Base-by-base conservation (phyloP, 2,797 vertebrate genomes). In the Pitangus sulphuratus region DNA sequence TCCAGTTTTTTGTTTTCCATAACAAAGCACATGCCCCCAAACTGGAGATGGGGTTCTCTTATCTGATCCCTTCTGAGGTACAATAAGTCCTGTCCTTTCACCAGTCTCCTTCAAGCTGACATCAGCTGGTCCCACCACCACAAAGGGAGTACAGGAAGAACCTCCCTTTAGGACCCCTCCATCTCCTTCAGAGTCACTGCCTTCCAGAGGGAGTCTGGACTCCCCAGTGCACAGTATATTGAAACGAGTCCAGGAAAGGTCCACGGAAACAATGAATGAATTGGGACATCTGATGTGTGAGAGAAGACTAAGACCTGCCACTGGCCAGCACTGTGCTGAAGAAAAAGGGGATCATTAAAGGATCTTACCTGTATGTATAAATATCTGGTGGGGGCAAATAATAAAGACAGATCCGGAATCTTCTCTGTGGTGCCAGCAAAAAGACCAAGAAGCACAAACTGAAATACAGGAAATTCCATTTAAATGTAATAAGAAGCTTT, bases 241-340 rank as follows among this genome's bases (percentile, higher is more conserved):
- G 45, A 30, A 66, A 28, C 3, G 66, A 84, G 26, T 12, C 15
- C 47, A 33, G n/a, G 9, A 60, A n/a, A 82, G 7, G 19, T 10
- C 4, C 31, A 51, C 8, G 54, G 47, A 84, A 53, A n/a, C 18
- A 35, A 14, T 6, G 3, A 61, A 71, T 13, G 0, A 53, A 35
- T 2, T 42, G 22, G 6, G 50, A 31, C 16, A 42, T 37, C 48
- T 75, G 39, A 33, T 13, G 19, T 28, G 9, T 33, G 8, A 84
- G 31, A 12, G n/a, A 78, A 61, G 8, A 33, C 18, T 45, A 30
- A 53, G 44, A 56, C 15, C 12, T 69, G 66, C 2, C 0, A 35
- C 4, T 64, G 30, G 9, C 4, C 18, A 48, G 2, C 40, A 40
- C 40, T 0, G 0, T 30, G 16, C n/a, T 53, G 9, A 78, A 64